Evolutionary conservation across 35 echinoderm and acorn worm species (phyloP).

Genomic region (Diadema setosum): DNA sequence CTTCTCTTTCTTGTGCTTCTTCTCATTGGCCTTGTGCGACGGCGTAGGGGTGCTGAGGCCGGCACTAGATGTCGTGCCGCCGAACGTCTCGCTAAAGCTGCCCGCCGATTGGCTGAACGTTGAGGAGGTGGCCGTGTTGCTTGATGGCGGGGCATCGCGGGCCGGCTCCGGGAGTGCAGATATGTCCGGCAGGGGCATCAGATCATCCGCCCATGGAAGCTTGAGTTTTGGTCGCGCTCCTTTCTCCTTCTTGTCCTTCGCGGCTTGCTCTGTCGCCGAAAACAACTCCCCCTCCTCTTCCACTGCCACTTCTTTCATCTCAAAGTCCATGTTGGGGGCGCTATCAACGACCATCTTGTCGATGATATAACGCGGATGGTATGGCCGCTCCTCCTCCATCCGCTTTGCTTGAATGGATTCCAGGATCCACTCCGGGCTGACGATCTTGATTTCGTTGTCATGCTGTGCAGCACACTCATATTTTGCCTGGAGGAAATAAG

Average conservation of each 20-base stretch:
- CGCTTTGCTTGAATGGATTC: conserved; percentile 56
- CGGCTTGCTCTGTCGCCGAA: neutral
- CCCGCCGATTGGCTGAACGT: neutral
- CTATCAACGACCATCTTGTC: conserved; percentile 3
- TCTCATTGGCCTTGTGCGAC: conserved; percentile 53
- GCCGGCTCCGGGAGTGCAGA: conserved; percentile 5
- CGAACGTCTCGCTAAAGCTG: neutral
- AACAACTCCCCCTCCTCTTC: neutral
- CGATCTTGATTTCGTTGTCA: conserved; percentile 44
- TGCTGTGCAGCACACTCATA: conserved; percentile 85
- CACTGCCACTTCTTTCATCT: neutral
- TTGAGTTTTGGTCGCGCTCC: conserved; percentile 66
- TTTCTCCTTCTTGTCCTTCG: conserved; percentile 32
- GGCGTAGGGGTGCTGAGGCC: neutral
- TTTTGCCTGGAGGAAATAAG: conserved; percentile 50
- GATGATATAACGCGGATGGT: conserved; percentile 75
- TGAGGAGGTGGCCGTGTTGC: neutral
- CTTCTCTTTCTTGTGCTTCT: conserved; percentile 69
- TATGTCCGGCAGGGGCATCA: conserved; percentile 65
- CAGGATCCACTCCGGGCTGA: conserved; percentile 86
- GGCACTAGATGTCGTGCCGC: neutral
- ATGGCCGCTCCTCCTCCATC: conserved; percentile 44
- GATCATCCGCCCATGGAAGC: conserved; percentile 74
- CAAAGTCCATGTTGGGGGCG: neutral
- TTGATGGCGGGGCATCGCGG: neutral